These are phyloP conservation scores for Phacellophora camtschatica DNA, from an alignment of 30 jellyfish, hydroid and myxozoan species.

Conservation along the genomic window DNA sequence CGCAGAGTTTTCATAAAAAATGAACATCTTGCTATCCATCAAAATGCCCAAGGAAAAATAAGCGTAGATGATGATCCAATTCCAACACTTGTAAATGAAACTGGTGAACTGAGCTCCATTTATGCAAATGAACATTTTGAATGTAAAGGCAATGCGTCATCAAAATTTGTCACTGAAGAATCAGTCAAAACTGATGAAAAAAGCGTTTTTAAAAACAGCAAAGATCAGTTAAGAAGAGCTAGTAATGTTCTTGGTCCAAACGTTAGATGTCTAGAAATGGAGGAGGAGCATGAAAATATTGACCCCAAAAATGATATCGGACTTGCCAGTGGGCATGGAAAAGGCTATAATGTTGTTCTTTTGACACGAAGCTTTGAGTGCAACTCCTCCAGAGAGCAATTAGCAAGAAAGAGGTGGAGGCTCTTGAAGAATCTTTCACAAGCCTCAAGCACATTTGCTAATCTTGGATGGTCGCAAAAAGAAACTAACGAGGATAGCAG, in stretches of 20 bases:
- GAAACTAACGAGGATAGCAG: slow-evolving; percentile 2
- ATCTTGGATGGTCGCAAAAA: too few relatives aligned
- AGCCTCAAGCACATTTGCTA: too few relatives aligned
- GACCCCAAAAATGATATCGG: slow-evolving; percentile 21
- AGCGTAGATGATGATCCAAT: too few relatives aligned
- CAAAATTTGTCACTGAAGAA: too few relatives aligned
- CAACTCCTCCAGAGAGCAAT: background rate
- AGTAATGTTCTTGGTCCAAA: slow-evolving; percentile 44
- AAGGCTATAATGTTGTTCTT: slow-evolving; percentile 14
- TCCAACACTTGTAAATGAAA: too few relatives aligned
- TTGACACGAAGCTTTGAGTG: slow-evolving; percentile 50
- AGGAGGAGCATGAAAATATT: slow-evolving; percentile 19
- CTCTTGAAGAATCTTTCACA: background rate
- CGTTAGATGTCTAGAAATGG: slow-evolving; percentile 18
- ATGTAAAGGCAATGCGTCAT: too few relatives aligned
- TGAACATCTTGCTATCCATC: too few relatives aligned
- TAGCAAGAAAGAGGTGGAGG: slow-evolving; percentile 12
- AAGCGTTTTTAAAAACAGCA: background rate
- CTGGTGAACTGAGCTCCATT: too few relatives aligned
- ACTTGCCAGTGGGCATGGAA: background rate
- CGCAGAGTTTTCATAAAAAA: slow-evolving; percentile 50
- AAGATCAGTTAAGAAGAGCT: slow-evolving; percentile 7
- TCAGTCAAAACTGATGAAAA: background rate
- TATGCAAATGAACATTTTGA: too few relatives aligned
- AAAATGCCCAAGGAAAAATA: too few relatives aligned